Evolutionary conservation across 2,888 invertebrate genomes (phyloP).

Genomic region (Cheilosia soror): DNA sequence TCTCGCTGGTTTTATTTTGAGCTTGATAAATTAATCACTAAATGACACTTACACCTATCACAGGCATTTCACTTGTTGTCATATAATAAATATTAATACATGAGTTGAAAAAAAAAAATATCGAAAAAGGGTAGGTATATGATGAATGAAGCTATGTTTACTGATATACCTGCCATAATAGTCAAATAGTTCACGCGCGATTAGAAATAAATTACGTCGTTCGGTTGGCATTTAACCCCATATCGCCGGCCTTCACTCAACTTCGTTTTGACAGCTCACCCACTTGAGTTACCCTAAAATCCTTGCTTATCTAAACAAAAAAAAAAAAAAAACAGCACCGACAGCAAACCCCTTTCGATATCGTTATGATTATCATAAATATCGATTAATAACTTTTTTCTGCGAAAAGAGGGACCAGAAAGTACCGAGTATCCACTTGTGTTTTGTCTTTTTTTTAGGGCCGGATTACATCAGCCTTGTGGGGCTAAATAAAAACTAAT

Average conservation of each 20-base stretch:
- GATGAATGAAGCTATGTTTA: slow-evolving; percentile 48
- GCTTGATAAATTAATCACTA: slow-evolving; percentile 69
- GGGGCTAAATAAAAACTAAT: slow-evolving; percentile 20
- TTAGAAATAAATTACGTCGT: slow-evolving; percentile 72
- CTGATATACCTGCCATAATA: slow-evolving; percentile 65
- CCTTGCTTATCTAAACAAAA: slow-evolving; percentile 55
- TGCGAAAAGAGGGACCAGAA: background rate
- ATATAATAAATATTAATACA: slow-evolving; percentile 64
- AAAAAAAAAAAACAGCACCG: background rate
- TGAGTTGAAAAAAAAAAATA: slow-evolving; percentile 18
- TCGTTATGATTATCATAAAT: slow-evolving; percentile 62
- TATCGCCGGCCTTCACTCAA: slow-evolving; percentile 8
- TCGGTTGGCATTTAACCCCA: slow-evolving; percentile 60
- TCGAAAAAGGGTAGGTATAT: background rate
- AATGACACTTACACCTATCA: slow-evolving; percentile 71
- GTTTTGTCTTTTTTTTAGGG: slow-evolving; percentile 19
- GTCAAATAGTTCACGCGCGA: slow-evolving; percentile 61
- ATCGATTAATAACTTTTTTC: slow-evolving; percentile 61
- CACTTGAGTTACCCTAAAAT: slow-evolving; percentile 63
- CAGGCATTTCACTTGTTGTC: slow-evolving; percentile 67
- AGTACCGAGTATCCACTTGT: background rate
- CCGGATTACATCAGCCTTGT: slow-evolving; percentile 42
- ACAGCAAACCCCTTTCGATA: slow-evolving; percentile 42
- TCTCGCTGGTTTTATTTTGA: slow-evolving; percentile 6
- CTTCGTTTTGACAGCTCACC: slow-evolving; percentile 40